Percentiles rank a stretch among this genome's conserved stretches.
Evolutionary conservation across 2,888 invertebrate species (phyloP).

Genomic region (Anticlea derivata): DNA sequence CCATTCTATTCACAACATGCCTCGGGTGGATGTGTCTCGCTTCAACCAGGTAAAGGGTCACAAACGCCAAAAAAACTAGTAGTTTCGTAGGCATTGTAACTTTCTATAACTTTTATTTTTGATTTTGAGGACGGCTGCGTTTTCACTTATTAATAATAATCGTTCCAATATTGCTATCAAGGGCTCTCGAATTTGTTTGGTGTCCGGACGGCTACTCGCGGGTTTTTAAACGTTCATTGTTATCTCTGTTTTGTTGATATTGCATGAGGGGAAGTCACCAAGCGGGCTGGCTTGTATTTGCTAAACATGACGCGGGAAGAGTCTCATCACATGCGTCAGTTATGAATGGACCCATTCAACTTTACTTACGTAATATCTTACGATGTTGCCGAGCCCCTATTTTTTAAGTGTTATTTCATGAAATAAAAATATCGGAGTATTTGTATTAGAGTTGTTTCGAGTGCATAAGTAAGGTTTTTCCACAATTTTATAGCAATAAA

Average conservation of each 20-base stretch:
- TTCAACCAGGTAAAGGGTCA: slow-evolving; percentile 33
- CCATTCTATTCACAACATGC: slow-evolving; percentile 34
- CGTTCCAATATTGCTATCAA: slow-evolving; percentile 24
- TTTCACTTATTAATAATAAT: not conserved
- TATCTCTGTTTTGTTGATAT: slow-evolving; percentile 43
- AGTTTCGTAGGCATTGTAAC: slow-evolving; percentile 38
- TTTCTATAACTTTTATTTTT: not conserved
- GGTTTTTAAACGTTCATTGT: slow-evolving; percentile 56
- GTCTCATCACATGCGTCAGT: slow-evolving; percentile 7
- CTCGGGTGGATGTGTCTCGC: slow-evolving; percentile 57
- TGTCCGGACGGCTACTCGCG: slow-evolving; percentile 21
- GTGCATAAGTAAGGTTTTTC: no score
- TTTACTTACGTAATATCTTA: slow-evolving; percentile 20
- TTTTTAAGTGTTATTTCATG: no score
- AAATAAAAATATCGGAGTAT: no score
- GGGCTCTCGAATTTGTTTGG: slow-evolving; percentile 42
- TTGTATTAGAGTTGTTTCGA: no score
- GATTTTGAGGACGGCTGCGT: no score
- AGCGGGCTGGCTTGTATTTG: slow-evolving; percentile 43
- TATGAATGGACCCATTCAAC: slow-evolving; percentile 18
- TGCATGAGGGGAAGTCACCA: slow-evolving; percentile 47
- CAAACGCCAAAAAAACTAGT: slow-evolving; percentile 38
- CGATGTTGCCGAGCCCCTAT: slow-evolving; percentile 3
- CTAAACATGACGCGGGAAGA: slow-evolving; percentile 27
- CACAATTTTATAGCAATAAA: no score